These are phyloP conservation scores for Lucilia sericata DNA, from an alignment of 1,140 invertebrate genomes.

Conservation along the genomic window DNA sequence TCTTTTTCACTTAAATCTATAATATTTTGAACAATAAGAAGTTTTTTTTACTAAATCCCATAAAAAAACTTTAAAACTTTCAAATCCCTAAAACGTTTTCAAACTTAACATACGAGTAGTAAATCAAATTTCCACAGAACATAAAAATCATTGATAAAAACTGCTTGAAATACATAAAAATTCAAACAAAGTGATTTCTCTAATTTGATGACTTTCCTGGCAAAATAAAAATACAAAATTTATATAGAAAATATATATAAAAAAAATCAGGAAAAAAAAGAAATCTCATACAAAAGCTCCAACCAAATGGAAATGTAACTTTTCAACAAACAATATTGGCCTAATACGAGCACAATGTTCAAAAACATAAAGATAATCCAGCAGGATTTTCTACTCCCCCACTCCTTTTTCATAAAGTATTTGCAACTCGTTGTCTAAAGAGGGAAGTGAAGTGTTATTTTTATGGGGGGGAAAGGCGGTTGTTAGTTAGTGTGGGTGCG, in stretches of 20 bases:
- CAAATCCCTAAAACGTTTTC: too few species aligned
- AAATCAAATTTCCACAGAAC: too few species aligned
- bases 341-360: not conserved
- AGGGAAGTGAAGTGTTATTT: slow-evolving; percentile 1
- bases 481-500: slow-evolving; percentile 2
- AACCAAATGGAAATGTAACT: slow-evolving; percentile 5
- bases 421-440: not conserved
- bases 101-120: too few species aligned
- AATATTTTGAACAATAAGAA: too few species aligned
- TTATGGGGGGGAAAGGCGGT: not conserved
- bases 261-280: not conserved
- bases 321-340: slow-evolving; percentile 26
- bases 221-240: not conserved
- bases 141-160: not conserved
- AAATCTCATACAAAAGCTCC: not conserved
- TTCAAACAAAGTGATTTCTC: not conserved
- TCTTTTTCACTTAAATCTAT: too few species aligned
- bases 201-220: not conserved
- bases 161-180: not conserved
- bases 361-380: slow-evolving; percentile 16
- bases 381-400: not conserved
- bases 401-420: not conserved
- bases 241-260: not conserved
- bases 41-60: too few species aligned
- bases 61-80: too few species aligned